These are phyloP conservation scores for Stenotaenia linearis DNA, from an alignment of 2,888 invertebrate species.

Conservation along the genomic window DNA sequence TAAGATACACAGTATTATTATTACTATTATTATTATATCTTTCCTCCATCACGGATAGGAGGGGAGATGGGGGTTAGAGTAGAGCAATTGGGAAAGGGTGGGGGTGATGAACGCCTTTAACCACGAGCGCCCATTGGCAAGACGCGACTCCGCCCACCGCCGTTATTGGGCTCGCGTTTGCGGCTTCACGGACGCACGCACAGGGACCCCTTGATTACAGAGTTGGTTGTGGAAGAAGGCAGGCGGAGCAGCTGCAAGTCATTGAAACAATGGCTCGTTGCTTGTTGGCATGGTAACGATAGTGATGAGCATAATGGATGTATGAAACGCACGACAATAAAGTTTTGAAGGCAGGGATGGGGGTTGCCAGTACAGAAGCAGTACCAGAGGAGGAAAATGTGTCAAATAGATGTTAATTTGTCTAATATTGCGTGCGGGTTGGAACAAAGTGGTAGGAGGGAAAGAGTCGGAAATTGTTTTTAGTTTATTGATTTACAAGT, in stretches of 20 bases:
- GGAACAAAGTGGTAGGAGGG: not conserved
- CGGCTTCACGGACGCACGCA: slow-evolving; percentile 26
- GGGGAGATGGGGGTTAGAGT: slow-evolving; percentile 6
- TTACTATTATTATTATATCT: not conserved
- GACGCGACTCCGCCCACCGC: slow-evolving; percentile 18
- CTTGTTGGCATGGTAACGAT: slow-evolving; percentile 21
- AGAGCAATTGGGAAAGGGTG: not conserved
- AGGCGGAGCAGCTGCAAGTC: slow-evolving; percentile 26
- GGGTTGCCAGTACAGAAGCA: not conserved
- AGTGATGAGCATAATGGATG: slow-evolving; percentile 23
- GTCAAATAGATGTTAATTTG: slow-evolving; percentile 16
- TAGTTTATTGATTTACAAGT: not conserved
- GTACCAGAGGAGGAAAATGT: not conserved
- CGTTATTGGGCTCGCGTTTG: slow-evolving; percentile 26
- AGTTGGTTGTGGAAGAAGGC: slow-evolving; percentile 13
- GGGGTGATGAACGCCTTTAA: slow-evolving; percentile 21
- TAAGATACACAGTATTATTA: slow-evolving; percentile 11
- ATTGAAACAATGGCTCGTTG: slow-evolving; percentile 26
- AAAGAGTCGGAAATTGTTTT: not conserved
- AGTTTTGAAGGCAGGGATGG: not conserved
- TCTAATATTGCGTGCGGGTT: not conserved
- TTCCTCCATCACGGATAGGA: not conserved
- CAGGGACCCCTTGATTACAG: slow-evolving; percentile 24
- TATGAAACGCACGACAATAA: slow-evolving; percentile 23
- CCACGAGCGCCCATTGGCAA: slow-evolving; percentile 16